Base-by-base conservation (phyloP, 2,113 vertebrate genomes). In the Microtus richardsoni region DNA sequence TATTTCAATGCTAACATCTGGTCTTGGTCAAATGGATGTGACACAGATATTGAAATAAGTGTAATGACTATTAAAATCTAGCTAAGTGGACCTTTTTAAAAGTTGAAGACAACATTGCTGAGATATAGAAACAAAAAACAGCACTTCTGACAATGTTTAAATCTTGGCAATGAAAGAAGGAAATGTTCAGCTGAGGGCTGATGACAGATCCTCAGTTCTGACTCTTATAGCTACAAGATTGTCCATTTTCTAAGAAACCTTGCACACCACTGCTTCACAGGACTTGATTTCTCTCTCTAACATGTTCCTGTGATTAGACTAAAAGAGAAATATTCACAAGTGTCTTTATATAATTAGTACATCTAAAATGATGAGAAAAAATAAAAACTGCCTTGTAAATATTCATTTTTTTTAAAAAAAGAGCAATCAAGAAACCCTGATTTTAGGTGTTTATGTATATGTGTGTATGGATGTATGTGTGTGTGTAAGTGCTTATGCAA, bases 331-430 rank as follows among this genome's bases (percentile, higher is more conserved):
- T 41, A 3, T 80, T 88, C 44, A 36, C 87, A 3, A 4, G 0
- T 2, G 94, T 87, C 17, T 83, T n/a, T 94, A 39, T 36, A 24
- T 78, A 85, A 85, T 73, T 82, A 88, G 78, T 88, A 44, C 58
- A 75, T 52, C 16, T 44, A 9, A 36, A 44, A 19, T 33, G 2
- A 17, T 49, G 19, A 5, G 8, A 80, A 28, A 86, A 73, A 94
- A 95, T 54, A 64, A 21, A 86, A 73, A 9, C 68, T 91, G 62
- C n/a, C 58, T 26, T 91, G 44, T 52, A 91, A 87, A 80, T 49
- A 33, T 4, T 36, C 22, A 82, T 54, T 94, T 49, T 49, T 95
- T 49, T 77, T 16, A 94, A 79, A 93, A 78, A 82, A 28, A 62
- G 26, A 7, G 13, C 13, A 60, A 82, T 14, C 36, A 82, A 58